Evolutionary conservation across 2,888 invertebrate genomes (phyloP), one percentile per base, ranked within the genome.

Genomic region (Drosophila meridionalis): DNA sequence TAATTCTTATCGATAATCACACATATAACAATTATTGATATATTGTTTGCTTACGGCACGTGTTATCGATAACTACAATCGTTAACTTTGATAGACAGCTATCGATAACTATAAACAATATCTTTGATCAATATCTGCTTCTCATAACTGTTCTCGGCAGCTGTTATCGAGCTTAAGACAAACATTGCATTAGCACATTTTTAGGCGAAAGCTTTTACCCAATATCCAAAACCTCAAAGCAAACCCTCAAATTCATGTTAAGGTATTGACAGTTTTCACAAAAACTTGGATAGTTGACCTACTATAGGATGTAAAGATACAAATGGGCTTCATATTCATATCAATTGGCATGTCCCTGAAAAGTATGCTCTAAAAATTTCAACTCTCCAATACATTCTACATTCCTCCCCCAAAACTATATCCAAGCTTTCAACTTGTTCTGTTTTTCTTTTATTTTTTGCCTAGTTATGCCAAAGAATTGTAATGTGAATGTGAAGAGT

Each of bases 291-390:
- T 50, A 34, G n/a, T 52, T 34, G 3, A 20, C 6, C 52, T 12
- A 52, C 6, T 52, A 0, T n/a, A 32, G 9, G n/a, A 9, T 50
- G 7, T 48, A 7, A 1, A 14, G 8, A 30, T 48, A 30, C 48
- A 9, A 50, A 20, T 30, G 32, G 14, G 48, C 8, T 32, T 14
- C 5, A n/a, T 20, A 36, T 26, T 26, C 3, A 52, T 5, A 11
- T 32, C 50, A 34, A 52, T 34, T 34, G 34, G 50, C 50, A 32
- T n/a, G 40, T 28, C 28, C 30, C 5, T 40, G 12, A 34, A 28
- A 64, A 67, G 52, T 67, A 57, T 67, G 67, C 67, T 67, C 28
- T 11, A 36, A 2, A 6, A 47, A 34, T 20, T 34, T 3, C 34
- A 34, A 26, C n/a, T 47, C 12, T 12, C 45, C 26, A 2, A 20